Percentiles rank a stretch among this genome's conserved stretches.
Conservation (phyloP, 2,888 invertebrate species). For the Ormyrus nitidulus region DNA sequence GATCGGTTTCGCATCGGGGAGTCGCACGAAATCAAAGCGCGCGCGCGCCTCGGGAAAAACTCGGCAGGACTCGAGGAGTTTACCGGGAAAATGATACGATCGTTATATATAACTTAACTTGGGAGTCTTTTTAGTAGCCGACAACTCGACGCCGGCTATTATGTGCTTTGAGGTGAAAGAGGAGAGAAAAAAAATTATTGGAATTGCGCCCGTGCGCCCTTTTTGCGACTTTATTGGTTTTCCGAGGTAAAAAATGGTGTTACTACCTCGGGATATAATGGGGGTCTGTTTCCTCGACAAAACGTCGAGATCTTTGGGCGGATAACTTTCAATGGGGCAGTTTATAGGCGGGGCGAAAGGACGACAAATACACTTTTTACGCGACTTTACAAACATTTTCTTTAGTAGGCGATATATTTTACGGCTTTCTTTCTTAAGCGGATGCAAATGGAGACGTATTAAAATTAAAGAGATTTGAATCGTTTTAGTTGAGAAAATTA, state of each 20-base stretch:
- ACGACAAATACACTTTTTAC: too few species aligned
- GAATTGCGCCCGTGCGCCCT: constrained; percentile 2
- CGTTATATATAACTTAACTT: background rate
- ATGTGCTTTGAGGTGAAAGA: background rate
- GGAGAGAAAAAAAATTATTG: constrained; percentile 19
- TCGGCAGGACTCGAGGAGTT: background rate
- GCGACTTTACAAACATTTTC: too few species aligned
- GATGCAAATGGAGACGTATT: too few species aligned
- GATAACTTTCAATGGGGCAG: constrained; percentile 5
- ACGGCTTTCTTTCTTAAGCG: too few species aligned
- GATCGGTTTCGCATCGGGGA: constrained; percentile 45
- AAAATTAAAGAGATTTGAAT: too few species aligned
- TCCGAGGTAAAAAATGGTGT: constrained; percentile 14
- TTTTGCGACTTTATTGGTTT: constrained; percentile 35
- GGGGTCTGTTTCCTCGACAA: constrained; percentile 14
- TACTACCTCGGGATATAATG: constrained; percentile 11
- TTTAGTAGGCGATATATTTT: too few species aligned
- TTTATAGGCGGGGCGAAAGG: too few species aligned
- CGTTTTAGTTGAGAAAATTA: too few species aligned
- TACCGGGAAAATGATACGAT: constrained; percentile 47
- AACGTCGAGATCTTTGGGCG: constrained; percentile 3
- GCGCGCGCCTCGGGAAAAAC: background rate
- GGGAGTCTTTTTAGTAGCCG: background rate
- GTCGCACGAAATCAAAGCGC: constrained; percentile 11
- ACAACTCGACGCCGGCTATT: constrained; percentile 6